A percentile compares a stretch with the other conserved stretches of the same genome.
These are phyloP conservation scores for Dascyllus trimaculatus DNA, from an alignment of 2,113 vertebrate genomes.

Conservation along the genomic window DNA sequence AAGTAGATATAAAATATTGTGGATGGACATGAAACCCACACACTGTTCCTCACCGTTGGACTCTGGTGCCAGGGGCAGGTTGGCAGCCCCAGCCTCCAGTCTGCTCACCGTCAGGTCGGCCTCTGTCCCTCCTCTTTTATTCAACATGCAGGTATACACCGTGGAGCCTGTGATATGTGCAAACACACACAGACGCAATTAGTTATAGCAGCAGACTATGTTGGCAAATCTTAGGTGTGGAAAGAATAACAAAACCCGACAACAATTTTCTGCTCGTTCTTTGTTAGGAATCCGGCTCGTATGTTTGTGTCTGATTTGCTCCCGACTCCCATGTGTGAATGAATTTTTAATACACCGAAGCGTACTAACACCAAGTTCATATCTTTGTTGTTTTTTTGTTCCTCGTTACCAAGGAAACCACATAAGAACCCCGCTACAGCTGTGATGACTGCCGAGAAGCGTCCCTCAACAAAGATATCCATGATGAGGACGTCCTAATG, in stretches of 20 bases:
- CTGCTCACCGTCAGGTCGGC: conserved; percentile 95
- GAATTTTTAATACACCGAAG: conserved; percentile 2
- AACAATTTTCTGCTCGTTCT: background rate
- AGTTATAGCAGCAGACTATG: background rate
- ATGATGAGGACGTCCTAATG: background rate
- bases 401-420: background rate
- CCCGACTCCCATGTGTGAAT: background rate
- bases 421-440: background rate
- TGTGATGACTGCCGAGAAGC: background rate
- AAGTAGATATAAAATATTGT: background rate
- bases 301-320: background rate
- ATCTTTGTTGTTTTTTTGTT: conserved; percentile 1
- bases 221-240: conserved; percentile 4
- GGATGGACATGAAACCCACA: background rate
- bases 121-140: conserved; percentile 89
- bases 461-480: conserved; percentile 2
- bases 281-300: background rate
- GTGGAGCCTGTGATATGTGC: conserved; percentile 87
- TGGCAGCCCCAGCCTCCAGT: conserved; percentile 80
- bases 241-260: conserved; percentile 2
- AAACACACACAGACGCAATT: conserved; percentile 32
- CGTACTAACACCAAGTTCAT: background rate
- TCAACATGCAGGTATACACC: conserved; percentile 97
- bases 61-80: conserved; percentile 85
- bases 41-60: conserved; percentile 86